Evolutionary conservation across 1,140 invertebrate genomes (phyloP).

Genomic region (Lepidurus couesii): DNA sequence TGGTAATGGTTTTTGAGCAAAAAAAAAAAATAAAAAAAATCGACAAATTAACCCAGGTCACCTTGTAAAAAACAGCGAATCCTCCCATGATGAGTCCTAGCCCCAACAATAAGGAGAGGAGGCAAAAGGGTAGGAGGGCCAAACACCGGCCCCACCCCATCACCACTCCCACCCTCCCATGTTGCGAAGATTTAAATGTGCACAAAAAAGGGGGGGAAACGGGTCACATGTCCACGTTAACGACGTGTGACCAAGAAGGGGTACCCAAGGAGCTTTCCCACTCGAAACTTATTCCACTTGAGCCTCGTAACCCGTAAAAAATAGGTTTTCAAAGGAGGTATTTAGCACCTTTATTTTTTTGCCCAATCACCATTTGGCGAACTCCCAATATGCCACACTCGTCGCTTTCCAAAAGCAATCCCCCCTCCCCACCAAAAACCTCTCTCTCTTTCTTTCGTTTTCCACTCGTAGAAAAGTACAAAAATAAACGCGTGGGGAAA

Average conservation of each 20-base stretch:
- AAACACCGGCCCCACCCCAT: constrained; percentile 12
- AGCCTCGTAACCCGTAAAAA: no score
- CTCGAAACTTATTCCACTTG: no score
- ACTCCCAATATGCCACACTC: constrained; percentile 1
- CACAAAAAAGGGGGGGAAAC: neutral
- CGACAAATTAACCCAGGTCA: neutral
- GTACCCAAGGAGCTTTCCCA: no score
- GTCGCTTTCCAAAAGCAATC: neutral
- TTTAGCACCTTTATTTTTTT: neutral
- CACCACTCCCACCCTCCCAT: constrained; percentile 17
- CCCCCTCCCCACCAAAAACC: neutral
- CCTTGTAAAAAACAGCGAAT: constrained; percentile 31
- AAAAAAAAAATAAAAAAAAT: neutral
- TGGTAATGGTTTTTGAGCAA: no score
- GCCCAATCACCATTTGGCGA: constrained; percentile 7
- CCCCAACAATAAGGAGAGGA: constrained; percentile 30
- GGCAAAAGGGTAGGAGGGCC: constrained; percentile 31
- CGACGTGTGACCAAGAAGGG: no score
- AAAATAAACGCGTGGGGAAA: constrained; percentile 19
- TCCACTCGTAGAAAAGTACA: neutral
- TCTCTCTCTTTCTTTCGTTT: neutral
- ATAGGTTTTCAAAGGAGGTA: neutral
- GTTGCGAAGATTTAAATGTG: neutral
- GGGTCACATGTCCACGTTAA: constrained; percentile 4
- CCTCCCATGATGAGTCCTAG: constrained; percentile 32